Conservation (phyloP, 2,888 invertebrate genomes). For the Ophonus ardosiacus region DNA sequence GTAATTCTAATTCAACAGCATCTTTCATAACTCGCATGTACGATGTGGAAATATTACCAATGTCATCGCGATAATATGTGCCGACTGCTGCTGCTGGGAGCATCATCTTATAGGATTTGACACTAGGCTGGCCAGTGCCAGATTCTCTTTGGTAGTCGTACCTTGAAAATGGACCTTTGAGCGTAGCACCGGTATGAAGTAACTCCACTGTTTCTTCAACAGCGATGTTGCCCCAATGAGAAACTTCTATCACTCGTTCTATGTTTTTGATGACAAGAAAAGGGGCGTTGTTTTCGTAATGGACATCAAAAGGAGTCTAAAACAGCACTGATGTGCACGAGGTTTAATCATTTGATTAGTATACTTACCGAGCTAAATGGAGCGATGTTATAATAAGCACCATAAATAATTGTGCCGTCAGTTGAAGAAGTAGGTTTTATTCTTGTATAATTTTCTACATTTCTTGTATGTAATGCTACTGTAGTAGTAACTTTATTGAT, state of each 20-base stretch:
- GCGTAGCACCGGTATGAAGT: conserved; percentile 92
- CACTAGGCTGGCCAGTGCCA: conserved; percentile 91
- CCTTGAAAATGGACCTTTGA: conserved; percentile 97
- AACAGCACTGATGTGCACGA: background rate
- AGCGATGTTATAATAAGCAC: conserved; percentile 88
- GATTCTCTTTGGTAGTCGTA: conserved; percentile 98
- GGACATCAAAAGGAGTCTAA: conserved; percentile 82
- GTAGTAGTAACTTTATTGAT: conserved; percentile 89
- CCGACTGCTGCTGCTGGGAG: conserved; percentile 93
- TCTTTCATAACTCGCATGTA: conserved; percentile 92
- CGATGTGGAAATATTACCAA: conserved; percentile 99
- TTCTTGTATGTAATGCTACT: conserved; percentile 86
- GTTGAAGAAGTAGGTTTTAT: conserved; percentile 87
- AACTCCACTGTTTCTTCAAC: conserved; percentile 96
- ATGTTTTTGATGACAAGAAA: conserved; percentile 94
- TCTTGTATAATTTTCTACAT: conserved; percentile 89
- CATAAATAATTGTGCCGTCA: conserved; percentile 90
- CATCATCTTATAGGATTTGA: conserved; percentile 93
- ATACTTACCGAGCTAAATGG: conserved; percentile 75
- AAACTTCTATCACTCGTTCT: conserved; percentile 94
- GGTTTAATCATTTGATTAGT: background rate
- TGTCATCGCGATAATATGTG: conserved; percentile 98
- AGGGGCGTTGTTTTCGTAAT: conserved; percentile 97
- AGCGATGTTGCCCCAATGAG: conserved; percentile 99
- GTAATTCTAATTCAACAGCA: conserved; percentile 94